Percentiles rank a stretch among this genome's conserved stretches.
Conservation (phyloP, 2,113 vertebrate species). For the Corythornis vintsioides region DNA sequence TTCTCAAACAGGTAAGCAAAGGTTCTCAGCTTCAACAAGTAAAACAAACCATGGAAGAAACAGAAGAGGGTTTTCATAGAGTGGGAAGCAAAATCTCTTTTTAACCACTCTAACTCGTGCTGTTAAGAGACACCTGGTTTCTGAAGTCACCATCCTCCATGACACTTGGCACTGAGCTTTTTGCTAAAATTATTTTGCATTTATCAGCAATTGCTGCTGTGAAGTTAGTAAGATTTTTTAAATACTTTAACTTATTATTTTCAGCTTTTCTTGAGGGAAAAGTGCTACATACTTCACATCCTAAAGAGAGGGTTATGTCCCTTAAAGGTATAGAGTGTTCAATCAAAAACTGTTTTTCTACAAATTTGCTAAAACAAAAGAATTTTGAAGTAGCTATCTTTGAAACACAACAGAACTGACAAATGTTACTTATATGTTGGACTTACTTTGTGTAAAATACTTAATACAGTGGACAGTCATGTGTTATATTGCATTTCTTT, state of each 20-base stretch:
- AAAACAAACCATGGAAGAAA: background rate
- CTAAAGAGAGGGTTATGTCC: background rate
- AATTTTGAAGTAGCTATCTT: background rate
- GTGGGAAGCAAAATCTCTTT: background rate
- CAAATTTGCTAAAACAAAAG: background rate
- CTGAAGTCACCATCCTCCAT: background rate
- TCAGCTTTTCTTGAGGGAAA: background rate
- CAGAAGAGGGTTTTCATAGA: background rate
- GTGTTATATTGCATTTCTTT: background rate
- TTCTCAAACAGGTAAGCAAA: conserved; percentile 59
- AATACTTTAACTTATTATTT: background rate
- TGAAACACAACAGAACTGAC: background rate
- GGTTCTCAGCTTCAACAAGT: background rate
- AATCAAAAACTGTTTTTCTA: background rate
- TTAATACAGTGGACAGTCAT: background rate
- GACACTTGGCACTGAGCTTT: background rate
- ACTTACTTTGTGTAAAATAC: background rate
- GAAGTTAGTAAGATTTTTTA: background rate
- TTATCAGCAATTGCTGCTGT: background rate
- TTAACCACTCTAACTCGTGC: background rate
- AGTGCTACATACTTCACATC: background rate
- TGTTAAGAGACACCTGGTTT: background rate
- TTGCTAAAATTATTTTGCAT: background rate
- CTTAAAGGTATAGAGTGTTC: background rate
- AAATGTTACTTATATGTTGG: background rate